phyloP scores from a whole-genome alignment of 2,888 invertebrate species.

The Eulithis testata region DNA sequence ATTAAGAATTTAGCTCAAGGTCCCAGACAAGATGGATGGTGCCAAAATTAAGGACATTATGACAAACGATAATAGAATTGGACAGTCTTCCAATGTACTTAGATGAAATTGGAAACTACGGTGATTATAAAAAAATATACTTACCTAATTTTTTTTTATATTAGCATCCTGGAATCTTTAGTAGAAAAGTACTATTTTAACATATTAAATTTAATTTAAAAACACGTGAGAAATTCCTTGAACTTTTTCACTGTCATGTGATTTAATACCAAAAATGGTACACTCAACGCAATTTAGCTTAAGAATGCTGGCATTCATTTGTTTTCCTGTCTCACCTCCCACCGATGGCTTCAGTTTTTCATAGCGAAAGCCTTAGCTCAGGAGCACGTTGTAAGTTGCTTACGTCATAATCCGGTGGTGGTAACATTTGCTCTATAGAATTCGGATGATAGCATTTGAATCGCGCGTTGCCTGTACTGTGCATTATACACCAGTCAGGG shows the following conservation, averaged over 20 bases:
- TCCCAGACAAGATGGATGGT: constrained; percentile 44
- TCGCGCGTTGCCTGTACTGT: too few relatives aligned
- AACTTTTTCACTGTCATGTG: constrained; percentile 31
- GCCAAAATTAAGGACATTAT: constrained; percentile 45
- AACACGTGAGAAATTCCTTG: constrained; percentile 15
- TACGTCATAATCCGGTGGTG: constrained; percentile 1
- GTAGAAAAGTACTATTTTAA: too few relatives aligned
- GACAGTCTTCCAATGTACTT: constrained; percentile 3
- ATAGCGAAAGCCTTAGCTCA: constrained; percentile 24
- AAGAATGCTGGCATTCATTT: constrained; percentile 59
- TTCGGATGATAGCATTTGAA: too few relatives aligned
- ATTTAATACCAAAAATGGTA: constrained; percentile 38
- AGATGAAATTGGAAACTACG: too few relatives aligned
- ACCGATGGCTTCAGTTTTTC: constrained; percentile 39
- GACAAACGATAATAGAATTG: constrained; percentile 37
- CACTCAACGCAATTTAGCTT: constrained; percentile 43
- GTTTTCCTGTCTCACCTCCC: constrained; percentile 61
- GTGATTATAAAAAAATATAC: too few relatives aligned
- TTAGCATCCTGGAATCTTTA: too few relatives aligned
- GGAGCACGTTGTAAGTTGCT: constrained; percentile 7
- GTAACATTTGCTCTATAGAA: too few relatives aligned
- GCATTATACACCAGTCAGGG: too few relatives aligned
- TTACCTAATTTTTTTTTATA: too few relatives aligned
- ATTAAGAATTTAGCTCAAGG: constrained; percentile 43
- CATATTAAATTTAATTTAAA: constrained; percentile 18